phyloP scores from a whole-genome alignment of 2,113 vertebrate species.

The Phocoena phocoena region DNA sequence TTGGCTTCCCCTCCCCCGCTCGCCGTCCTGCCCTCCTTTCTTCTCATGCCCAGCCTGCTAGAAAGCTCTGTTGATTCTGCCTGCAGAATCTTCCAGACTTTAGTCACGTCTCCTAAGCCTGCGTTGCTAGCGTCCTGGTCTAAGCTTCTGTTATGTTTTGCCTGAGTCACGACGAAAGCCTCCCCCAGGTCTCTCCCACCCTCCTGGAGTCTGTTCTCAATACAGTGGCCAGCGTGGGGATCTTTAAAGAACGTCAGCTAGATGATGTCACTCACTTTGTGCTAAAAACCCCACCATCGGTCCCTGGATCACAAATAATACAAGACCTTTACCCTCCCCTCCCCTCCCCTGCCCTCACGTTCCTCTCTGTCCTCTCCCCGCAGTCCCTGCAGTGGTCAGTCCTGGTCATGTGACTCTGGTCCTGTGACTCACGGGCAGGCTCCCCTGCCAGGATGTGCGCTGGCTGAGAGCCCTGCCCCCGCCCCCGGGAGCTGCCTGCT shows the following conservation, averaged over 20 bases:
- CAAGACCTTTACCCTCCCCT: fast-evolving
- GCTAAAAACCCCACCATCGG: fast-evolving
- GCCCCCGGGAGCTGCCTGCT: too few species aligned
- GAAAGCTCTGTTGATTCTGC: background rate
- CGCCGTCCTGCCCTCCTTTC: background rate
- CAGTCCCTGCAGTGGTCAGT: background rate
- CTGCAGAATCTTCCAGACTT: background rate
- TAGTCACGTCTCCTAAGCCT: background rate
- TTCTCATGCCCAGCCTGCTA: background rate
- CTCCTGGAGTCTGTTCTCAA: background rate
- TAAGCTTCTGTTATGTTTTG: background rate
- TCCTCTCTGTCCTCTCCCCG: background rate
- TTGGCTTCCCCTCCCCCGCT: too few species aligned
- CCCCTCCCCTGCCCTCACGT: background rate
- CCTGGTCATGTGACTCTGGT: background rate
- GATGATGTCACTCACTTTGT: too few species aligned
- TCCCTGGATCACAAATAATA: too few species aligned
- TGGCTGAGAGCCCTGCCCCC: fast-evolving
- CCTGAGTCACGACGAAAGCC: background rate
- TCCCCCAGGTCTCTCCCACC: too few species aligned
- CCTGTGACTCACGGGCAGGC: too few species aligned
- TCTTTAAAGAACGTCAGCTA: too few species aligned
- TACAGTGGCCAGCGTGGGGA: background rate
- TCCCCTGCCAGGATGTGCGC: fast-evolving
- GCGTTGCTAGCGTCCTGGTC: background rate